Base-by-base conservation (phyloP, 2,113 vertebrate genomes). In the Camarhynchus parvulus region DNA sequence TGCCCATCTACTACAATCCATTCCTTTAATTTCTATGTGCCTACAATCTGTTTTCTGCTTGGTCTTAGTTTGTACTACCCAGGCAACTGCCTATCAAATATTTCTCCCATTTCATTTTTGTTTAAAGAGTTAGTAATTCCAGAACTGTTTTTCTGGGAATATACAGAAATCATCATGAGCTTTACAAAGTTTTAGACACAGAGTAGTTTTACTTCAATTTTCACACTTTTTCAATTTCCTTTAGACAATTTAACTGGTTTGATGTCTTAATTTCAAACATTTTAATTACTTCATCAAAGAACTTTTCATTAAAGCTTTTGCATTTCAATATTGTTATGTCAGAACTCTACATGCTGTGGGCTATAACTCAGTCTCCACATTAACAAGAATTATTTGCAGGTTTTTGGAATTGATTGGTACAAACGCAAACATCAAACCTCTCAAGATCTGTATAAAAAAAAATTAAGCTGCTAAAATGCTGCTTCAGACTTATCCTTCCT, bases 271-370 rank as follows among this genome's bases (percentile, higher is more conserved):
- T 89, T 93, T 88, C 89, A 76, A 86, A 41, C 37, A 67, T 68
- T 94, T 90, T 77, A 92, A 92, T 95, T 91, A 90, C 30, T 80
- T 88, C 52, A 91, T 87, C 82, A 83, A 92, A 95, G 49, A 88
- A 81, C 15, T 83, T 78, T 64, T 67, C 64, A 77, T 81, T 88
- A 90, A 93, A 92, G 73, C 41, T 83, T 90, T 30, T 90, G 47
- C 13, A 50, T 87, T 94, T 73, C 84, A 94, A 42, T 25, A n/a
- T 22, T 80, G 39, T 30, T 52, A 28, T 3, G 1, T 69, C 28
- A 73, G 35, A 79, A 74, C 21, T 63, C 30, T 21, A 22, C 0
- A 1, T 2, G 4, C 56, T 67, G 17, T 11, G 22, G 44, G 61
- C 31, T 86, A 46, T 63, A 95, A 81, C 63, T 89, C 39, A 64